Evolutionary conservation across 2,797 vertebrate species (phyloP).

Genomic region (Hoplostethus mediterraneus): DNA sequence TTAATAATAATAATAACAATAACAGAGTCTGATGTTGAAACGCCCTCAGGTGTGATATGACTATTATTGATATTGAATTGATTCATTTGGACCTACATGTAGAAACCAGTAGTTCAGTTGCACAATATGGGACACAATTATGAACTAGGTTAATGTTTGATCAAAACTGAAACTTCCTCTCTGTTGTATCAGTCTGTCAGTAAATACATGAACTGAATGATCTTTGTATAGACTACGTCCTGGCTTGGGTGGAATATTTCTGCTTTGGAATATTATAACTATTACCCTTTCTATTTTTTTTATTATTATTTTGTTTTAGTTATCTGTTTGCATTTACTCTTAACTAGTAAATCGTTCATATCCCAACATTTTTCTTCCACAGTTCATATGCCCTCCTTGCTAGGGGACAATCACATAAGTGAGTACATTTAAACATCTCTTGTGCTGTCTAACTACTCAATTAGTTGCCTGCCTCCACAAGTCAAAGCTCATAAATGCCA

Average conservation of each 20-base stretch:
- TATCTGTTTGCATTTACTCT: neutral
- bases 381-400: conserved; percentile 73
- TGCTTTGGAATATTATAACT: neutral
- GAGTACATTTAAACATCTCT: conserved; percentile 55
- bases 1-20: neutral
- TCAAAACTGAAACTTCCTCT: conserved; percentile 38
- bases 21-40: neutral
- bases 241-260: neutral
- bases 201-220: conserved; percentile 4
- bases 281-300: neutral
- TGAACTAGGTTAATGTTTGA: too few relatives aligned
- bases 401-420: conserved; percentile 71
- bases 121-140: neutral
- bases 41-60: neutral
- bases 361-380: conserved; percentile 49
- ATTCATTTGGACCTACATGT: neutral
- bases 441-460: conserved; percentile 2
- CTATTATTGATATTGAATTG: neutral
- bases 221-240: neutral
- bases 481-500: conserved; percentile 1
- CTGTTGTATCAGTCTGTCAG: conserved; percentile 28
- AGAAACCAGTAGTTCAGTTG: neutral
- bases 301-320: neutral
- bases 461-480: conserved; percentile 36
- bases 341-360: conserved; percentile 1